These are phyloP conservation scores for Galeopsomyia nigrocyanea DNA, from an alignment of 2,888 invertebrate genomes.

Conservation along the genomic window DNA sequence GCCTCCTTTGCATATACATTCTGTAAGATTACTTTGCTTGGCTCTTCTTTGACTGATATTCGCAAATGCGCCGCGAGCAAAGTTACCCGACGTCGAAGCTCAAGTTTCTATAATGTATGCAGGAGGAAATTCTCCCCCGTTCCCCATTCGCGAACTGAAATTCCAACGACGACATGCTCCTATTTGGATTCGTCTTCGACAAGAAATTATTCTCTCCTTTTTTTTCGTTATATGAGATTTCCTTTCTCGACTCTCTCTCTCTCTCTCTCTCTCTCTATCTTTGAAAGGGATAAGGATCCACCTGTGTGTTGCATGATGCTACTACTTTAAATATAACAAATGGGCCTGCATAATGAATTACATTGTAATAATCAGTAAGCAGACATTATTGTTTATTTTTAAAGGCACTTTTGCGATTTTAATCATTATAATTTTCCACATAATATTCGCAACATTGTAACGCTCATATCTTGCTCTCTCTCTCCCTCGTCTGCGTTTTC, in stretches of 20 bases:
- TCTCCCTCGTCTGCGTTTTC: too few relatives aligned
- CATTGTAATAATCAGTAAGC: not conserved
- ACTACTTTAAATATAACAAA: too few relatives aligned
- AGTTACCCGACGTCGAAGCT: conserved; percentile 54
- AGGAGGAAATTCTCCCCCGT: conserved; percentile 53
- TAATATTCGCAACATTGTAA: conserved; percentile 18
- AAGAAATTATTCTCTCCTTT: conserved; percentile 48
- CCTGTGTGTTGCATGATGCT: not conserved
- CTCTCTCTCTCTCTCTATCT: not conserved
- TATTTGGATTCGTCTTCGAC: conserved; percentile 53
- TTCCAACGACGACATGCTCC: conserved; percentile 63
- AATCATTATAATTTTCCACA: conserved; percentile 40
- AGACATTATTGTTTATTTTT: conserved; percentile 28
- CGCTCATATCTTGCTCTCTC: conserved; percentile 6
- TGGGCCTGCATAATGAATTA: too few relatives aligned
- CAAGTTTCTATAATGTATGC: conserved; percentile 66
- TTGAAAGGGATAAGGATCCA: not conserved
- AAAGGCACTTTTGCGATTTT: conserved; percentile 21
- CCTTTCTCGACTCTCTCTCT: not conserved
- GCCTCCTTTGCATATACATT: conserved; percentile 69
- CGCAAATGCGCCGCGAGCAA: conserved; percentile 65
- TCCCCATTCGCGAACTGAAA: conserved; percentile 61
- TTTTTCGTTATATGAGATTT: conserved; percentile 8
- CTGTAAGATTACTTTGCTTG: conserved; percentile 68
- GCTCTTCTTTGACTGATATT: conserved; percentile 50